Percentiles rank a stretch among this genome's conserved stretches.
These are phyloP conservation scores for Aythya baeri DNA, from an alignment of 2,113 vertebrate genomes.

Conservation along the genomic window DNA sequence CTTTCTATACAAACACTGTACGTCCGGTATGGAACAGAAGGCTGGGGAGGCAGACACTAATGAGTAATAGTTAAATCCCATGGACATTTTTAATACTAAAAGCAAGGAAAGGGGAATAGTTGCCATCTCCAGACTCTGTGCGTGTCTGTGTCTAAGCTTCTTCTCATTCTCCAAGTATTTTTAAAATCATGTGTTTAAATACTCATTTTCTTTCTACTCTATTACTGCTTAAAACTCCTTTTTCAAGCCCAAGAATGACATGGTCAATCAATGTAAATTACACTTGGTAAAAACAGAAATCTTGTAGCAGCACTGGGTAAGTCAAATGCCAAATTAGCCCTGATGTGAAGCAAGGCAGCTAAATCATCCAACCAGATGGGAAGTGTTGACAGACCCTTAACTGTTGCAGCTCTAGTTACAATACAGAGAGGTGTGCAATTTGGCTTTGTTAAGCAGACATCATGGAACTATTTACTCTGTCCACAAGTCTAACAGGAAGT, in stretches of 20 bases:
- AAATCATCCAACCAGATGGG: slow-evolving; percentile 15
- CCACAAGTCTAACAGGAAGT: slow-evolving; percentile 9
- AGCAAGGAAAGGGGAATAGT: background rate
- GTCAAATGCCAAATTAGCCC: slow-evolving; percentile 7
- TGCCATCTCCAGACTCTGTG: background rate
- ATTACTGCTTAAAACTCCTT: background rate
- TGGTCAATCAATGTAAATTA: background rate
- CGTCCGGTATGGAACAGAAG: background rate
- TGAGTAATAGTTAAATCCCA: slow-evolving; percentile 10
- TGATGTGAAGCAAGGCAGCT: slow-evolving; percentile 19
- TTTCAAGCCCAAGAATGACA: slow-evolving; percentile 27
- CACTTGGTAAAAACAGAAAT: background rate
- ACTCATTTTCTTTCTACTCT: background rate
- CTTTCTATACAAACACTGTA: background rate
- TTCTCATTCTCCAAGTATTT: background rate
- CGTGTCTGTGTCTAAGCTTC: background rate
- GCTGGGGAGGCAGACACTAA: background rate
- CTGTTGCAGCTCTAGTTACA: background rate
- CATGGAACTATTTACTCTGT: slow-evolving; percentile 54
- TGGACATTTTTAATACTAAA: background rate
- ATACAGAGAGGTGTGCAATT: slow-evolving; percentile 19
- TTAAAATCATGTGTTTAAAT: slow-evolving; percentile 13
- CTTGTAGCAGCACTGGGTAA: background rate
- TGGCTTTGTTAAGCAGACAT: slow-evolving; percentile 39
- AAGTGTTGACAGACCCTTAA: slow-evolving; percentile 23